Evolutionary conservation across 2,113 vertebrate species (phyloP), one percentile per base, ranked within the genome.

Genomic region (Passer domesticus): DNA sequence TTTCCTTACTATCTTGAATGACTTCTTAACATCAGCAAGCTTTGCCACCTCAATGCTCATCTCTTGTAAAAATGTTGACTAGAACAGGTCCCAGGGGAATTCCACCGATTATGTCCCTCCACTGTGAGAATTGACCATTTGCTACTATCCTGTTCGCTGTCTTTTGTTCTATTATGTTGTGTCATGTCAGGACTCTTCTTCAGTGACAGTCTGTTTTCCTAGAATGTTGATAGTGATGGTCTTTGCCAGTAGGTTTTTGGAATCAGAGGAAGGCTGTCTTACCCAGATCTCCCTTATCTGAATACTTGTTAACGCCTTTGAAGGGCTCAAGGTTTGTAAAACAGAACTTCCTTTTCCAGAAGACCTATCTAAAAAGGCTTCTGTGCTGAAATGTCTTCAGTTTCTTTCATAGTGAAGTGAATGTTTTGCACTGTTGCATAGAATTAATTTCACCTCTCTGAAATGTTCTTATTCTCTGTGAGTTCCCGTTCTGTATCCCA

Each of bases 61-160:
- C 67, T 90, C 70, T 69, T 92, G 75, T 83, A 93, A 92, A 86
- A 46, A 31, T 52, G 59, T 60, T 93, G 86, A 76, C 89, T 73
- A 64, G 75, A 80, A 44, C 67, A 69, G 16, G 11, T 79, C 79
- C 31, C 75, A 60, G 67, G 41, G 46, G 76, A 90, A 10, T 44
- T 35, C 53, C 15, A 11, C 20, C 78, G 62, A 85, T 90, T 85
- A 79, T 67, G 66, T 90, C 35, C 18, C 31, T 77, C 12, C 35
- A 8, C 27, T 70, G 63, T 69, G 35, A 62, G 63, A 63, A 70
- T 6, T 82, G 64, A 87, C 39, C 69, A 41, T 89, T 93, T 92
- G 67, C 37, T 70, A 28, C 63, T 44, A 53, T 13, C 46, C 41
- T 74, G 63, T 78, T 89, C 64, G 27, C 59, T 76, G 33, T 50